Conservation (phyloP, 1,140 invertebrate species). For the Pinna nobilis region DNA sequence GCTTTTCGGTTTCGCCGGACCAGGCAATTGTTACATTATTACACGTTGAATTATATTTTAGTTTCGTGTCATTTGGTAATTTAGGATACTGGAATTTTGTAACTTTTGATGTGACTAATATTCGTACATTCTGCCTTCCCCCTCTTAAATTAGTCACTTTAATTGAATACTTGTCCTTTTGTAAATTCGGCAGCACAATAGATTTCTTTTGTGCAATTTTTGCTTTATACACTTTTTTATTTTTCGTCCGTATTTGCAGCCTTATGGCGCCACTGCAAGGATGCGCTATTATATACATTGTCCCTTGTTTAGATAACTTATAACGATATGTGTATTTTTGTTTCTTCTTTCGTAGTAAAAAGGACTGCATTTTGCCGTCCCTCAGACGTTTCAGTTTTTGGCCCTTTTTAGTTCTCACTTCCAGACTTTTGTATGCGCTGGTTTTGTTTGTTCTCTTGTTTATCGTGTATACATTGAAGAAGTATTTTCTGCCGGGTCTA, state of each 20-base stretch:
- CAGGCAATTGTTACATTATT: constrained; percentile 66
- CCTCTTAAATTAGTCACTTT: constrained; percentile 48
- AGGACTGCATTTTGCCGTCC: constrained; percentile 50
- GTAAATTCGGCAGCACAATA: constrained; percentile 47
- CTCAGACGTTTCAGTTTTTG: constrained; percentile 22
- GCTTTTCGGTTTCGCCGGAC: constrained; percentile 60
- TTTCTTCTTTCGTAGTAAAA: constrained; percentile 43
- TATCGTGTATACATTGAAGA: constrained; percentile 69
- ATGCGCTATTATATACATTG: constrained; percentile 38
- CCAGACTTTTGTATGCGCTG: constrained; percentile 59
- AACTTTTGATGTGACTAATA: constrained; percentile 49
- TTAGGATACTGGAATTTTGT: constrained; percentile 56
- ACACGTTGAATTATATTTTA: constrained; percentile 62
- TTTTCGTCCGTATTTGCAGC: constrained; percentile 23
- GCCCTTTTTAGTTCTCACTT: constrained; percentile 50
- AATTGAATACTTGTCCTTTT: constrained; percentile 55
- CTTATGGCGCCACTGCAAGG: constrained; percentile 35
- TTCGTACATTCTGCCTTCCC: constrained; percentile 42
- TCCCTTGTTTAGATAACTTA: constrained; percentile 23
- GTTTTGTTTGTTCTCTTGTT: constrained; percentile 58
- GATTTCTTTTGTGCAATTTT: constrained; percentile 41
- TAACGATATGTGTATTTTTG: constrained; percentile 16
- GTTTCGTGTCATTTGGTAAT: constrained; percentile 58
- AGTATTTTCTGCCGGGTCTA: constrained; percentile 63
- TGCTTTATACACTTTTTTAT: constrained; percentile 14